Conservation (phyloP, 2,113 vertebrate genomes). For the Hippocampus mohnikei region DNA sequence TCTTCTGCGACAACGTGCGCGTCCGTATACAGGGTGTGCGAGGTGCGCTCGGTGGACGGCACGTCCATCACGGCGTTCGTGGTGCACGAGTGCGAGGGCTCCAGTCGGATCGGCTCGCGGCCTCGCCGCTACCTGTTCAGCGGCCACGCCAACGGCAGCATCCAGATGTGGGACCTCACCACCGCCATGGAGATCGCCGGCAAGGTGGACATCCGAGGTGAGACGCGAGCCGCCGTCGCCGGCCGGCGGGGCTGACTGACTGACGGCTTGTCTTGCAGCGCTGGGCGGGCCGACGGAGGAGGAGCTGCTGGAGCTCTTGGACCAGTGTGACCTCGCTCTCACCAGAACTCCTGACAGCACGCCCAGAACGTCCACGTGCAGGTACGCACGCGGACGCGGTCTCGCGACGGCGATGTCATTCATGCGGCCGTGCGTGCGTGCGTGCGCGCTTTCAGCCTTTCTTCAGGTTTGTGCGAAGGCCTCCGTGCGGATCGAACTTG, state of each 20-base stretch:
- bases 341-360: slow-evolving; percentile 75
- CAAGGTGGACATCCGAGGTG: slow-evolving; percentile 75
- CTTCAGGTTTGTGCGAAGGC: slow-evolving; percentile 63
- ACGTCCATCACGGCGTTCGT: slow-evolving; percentile 83
- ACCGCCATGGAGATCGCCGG: slow-evolving; percentile 83
- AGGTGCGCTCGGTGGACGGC: slow-evolving; percentile 81
- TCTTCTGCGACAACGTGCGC: not conserved
- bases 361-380: slow-evolving; percentile 72
- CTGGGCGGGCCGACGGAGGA: slow-evolving; percentile 81
- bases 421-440: slow-evolving; percentile 14
- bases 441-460: slow-evolving; percentile 53
- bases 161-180: slow-evolving; percentile 92
- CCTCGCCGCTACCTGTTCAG: slow-evolving; percentile 85
- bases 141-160: slow-evolving; percentile 85
- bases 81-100: slow-evolving; percentile 89
- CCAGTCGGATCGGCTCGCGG: slow-evolving; percentile 82
- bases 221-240: not conserved
- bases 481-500: slow-evolving; percentile 41
- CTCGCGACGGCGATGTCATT: not conserved
- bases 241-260: not conserved
- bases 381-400: slow-evolving; percentile 33
- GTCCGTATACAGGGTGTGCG: slow-evolving; percentile 76
- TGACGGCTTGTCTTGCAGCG: slow-evolving; percentile 52
- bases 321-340: slow-evolving; percentile 82
- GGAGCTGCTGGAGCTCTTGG: slow-evolving; percentile 83